Base-by-base conservation (phyloP, 2,113 vertebrate genomes). In the Helogale parvula region DNA sequence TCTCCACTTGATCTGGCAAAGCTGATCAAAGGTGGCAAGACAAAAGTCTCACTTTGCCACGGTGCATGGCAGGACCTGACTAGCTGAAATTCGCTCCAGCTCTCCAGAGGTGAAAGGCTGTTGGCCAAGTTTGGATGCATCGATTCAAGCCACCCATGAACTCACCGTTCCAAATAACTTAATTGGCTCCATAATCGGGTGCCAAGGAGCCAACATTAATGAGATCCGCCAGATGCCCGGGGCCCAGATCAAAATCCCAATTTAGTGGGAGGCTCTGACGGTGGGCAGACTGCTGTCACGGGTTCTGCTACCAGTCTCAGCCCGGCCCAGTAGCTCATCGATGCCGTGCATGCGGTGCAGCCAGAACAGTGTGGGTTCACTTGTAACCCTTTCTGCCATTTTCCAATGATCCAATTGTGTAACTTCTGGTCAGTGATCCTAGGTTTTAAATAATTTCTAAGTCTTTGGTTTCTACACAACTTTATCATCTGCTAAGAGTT, bases 191-290 rank as follows among this genome's bases (percentile, higher is more conserved):
- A 99, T 99, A 99, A 99, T 99, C 76, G 99, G 99, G 98, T 99
- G 99, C 96, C 99, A 99, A 96, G 99, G 99, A 98, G 99, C 99
- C 98, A 99, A 99, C 98, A 99, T 99, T 98, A 99, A 99, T 14
- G 99, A 99, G 99, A 99, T 99, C 98, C 99, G 99, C 97, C 99
- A 99, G 99, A 99, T 99, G 99, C 99, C 99, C 0, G 99, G 99
- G 92, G 99, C 99, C 97, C 99, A 99, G 99, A 99, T 99, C 98
- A 99, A 99, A 99, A 99, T 99, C 95, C 99, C 96, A 99, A 99
- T 96, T 99, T 99, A 8, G 99, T 99, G 98, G 99, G 99, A 93
- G 99, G 99, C 45, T 99, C 99, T 2, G 99, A 99, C 77, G 99
- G 99, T 97, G 98, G 99, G 93, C 99, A 99, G 99, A 99, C 99